Percentiles rank a stretch among this genome's conserved stretches.
Conservation (phyloP, 2,113 vertebrate species). For the Urocynchramus pylzowi region DNA sequence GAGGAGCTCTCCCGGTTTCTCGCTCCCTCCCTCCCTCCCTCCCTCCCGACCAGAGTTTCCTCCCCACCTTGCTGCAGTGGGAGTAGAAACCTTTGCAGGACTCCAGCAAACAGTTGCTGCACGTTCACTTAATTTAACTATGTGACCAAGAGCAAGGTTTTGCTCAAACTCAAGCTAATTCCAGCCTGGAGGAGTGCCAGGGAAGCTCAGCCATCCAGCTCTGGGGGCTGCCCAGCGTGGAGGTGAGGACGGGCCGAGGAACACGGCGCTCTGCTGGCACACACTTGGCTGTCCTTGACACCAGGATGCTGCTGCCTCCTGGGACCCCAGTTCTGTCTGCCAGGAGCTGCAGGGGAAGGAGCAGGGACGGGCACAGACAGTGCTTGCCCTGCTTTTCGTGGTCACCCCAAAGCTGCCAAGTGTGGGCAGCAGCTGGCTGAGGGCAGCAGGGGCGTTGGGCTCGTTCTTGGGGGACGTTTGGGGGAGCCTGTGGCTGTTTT, state of each 20-base stretch:
- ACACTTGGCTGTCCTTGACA: background rate
- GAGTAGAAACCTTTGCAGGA: background rate
- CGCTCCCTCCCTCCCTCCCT: background rate
- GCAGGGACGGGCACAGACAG: background rate
- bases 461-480: background rate
- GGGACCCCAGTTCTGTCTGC: background rate
- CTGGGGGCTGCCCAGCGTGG: background rate
- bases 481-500: background rate
- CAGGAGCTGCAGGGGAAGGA: background rate
- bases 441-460: fast-evolving
- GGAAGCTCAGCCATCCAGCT: background rate
- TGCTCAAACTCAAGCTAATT: background rate
- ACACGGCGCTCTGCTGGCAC: fast-evolving
- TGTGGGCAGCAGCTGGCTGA: fast-evolving
- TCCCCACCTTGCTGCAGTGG: background rate
- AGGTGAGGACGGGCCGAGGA: background rate
- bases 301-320: background rate
- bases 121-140: background rate
- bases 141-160: background rate
- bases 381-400: background rate
- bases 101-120: background rate
- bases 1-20: background rate
- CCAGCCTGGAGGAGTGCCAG: constrained; percentile 13
- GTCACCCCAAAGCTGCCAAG: background rate
- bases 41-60: background rate